A percentile compares a stretch with the other conserved stretches of the same genome.
Conservation (phyloP, 64 coral and sea anemone species). For the Porites lutea region DNA sequence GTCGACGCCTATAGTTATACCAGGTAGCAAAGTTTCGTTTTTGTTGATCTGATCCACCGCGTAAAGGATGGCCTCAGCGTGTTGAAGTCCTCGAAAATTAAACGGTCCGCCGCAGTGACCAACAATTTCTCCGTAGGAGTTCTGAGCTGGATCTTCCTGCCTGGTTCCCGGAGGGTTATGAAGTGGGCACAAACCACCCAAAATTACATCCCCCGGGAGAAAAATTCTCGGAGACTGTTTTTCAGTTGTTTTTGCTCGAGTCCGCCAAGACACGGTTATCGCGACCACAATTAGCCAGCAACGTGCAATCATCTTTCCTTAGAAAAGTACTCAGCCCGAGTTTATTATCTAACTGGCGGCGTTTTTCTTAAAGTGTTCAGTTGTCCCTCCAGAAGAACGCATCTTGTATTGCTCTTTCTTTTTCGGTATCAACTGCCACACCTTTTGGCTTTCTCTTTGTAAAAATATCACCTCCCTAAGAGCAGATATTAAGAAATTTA, state of each 20-base stretch:
- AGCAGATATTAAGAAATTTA: no score
- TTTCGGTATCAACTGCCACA: no score
- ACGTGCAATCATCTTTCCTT: no score
- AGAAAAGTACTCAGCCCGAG: no score
- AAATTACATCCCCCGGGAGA: background rate
- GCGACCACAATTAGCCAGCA: background rate
- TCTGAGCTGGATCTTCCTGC: background rate
- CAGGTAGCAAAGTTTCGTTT: slow-evolving; percentile 29
- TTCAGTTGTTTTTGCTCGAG: background rate
- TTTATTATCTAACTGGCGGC: no score
- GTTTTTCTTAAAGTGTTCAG: no score
- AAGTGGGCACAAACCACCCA: background rate
- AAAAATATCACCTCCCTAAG: no score
- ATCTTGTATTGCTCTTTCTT: no score
- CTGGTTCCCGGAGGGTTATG: background rate
- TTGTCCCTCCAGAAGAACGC: no score
- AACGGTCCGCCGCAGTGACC: slow-evolving; percentile 8
- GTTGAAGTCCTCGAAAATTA: slow-evolving; percentile 22
- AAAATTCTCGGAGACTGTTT: background rate
- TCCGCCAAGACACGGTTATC: background rate
- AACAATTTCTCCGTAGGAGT: background rate
- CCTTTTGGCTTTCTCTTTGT: no score
- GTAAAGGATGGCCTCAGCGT: slow-evolving; percentile 54
- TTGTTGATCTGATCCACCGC: slow-evolving; percentile 48
- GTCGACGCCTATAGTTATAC: slow-evolving; percentile 39